Evolutionary conservation across 2,888 invertebrate genomes (phyloP), one percentile per base, ranked within the genome.

Genomic region (Rhorus exstirpatorius): DNA sequence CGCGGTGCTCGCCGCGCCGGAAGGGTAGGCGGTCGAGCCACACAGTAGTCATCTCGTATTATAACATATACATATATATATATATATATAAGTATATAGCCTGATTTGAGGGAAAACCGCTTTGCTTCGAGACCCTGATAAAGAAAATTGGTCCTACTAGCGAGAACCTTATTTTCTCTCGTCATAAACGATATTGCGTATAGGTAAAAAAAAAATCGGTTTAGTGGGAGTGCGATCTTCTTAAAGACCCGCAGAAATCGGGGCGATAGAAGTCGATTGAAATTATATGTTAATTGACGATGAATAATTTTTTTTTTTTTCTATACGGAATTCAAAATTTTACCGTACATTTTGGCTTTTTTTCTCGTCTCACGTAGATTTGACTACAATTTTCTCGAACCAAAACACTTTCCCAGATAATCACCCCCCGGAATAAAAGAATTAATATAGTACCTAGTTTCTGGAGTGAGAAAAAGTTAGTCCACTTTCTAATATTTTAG

Each of bases 11-110:
- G 17, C 26, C 65, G n/a, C n/a, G n/a, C n/a, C n/a, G 63, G 78
- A 65, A 78, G 81, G 72, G 81, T 78, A 81, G 67, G 60, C 72
- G 60, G 51, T 77, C 74, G 41, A 19, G 55, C 41, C 49, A 58
- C 49, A 71, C 49, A 41, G 46, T 46, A 51, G 49, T 19, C 44
- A 31, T 41, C 38, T 46, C 38, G 51, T 51, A 17, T 53, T 38
- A n/a, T 38, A 46, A 3, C 44, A 4, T 10, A 49, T 31, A 44
- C 10, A 38, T 24, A 4, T 3, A 71, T 60, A 24, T 41, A 55
- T 31, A 26, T 10, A 26, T 17, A n/a, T n/a, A n/a, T n/a, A n/a
- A n/a, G n/a, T n/a, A n/a, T n/a, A n/a, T n/a, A n/a, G n/a, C n/a
- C 10, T 44, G 14, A 10, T 44, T n/a, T 10, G 35, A 49, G 31